A percentile compares a stretch with the other conserved stretches of the same genome.
Conservation (phyloP, 2,113 vertebrate species). For the Carassius gibelio region DNA sequence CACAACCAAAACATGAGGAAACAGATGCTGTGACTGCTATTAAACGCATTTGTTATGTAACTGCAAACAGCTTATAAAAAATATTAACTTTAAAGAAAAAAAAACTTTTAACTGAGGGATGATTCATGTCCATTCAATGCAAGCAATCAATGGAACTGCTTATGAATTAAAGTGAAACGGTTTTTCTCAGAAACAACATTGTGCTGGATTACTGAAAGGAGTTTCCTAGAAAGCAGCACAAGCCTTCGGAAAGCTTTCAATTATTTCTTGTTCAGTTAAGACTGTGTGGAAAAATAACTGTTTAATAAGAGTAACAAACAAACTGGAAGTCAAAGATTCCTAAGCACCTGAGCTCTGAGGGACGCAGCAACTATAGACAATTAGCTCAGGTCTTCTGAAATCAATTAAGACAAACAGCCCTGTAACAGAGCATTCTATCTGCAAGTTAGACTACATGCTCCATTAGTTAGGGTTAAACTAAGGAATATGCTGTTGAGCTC, state of each 20-base stretch:
- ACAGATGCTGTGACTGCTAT: neutral
- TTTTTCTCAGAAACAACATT: conserved; percentile 1
- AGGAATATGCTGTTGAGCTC: neutral
- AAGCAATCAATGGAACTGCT: neutral
- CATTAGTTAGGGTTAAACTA: neutral
- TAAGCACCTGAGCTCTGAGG: neutral
- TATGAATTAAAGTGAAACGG: neutral
- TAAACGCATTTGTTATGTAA: neutral
- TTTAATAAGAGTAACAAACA: neutral
- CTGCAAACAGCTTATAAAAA: neutral
- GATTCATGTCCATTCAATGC: neutral
- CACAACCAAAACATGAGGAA: neutral
- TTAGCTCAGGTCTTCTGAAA: neutral
- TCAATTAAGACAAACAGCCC: neutral
- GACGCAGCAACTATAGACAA: neutral
- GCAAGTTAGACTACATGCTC: neutral
- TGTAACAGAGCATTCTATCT: conserved; percentile 2
- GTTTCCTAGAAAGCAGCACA: neutral
- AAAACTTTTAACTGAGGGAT: neutral
- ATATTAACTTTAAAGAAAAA: neutral
- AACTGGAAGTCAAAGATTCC: neutral
- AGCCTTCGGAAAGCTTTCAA: neutral
- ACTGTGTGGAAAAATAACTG: neutral
- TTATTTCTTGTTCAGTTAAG: neutral
- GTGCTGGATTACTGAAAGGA: neutral